Percentiles rank a stretch among this genome's conserved stretches.
phyloP scores from a whole-genome alignment of 1,140 invertebrate species.

The Temnothorax longispinosus region DNA sequence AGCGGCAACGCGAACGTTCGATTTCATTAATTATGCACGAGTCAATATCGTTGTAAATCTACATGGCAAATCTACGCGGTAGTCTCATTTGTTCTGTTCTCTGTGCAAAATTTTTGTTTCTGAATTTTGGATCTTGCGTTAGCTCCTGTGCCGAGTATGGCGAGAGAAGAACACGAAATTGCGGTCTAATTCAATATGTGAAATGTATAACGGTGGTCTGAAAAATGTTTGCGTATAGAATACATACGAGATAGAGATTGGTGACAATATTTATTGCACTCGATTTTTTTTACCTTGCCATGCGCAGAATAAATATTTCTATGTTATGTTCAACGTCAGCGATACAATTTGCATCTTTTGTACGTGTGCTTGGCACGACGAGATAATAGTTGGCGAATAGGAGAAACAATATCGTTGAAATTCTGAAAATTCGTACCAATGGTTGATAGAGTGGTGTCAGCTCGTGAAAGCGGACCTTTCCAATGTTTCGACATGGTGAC shows the following conservation, averaged over 20 bases:
- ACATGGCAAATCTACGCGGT: not conserved
- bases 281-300: slow-evolving; percentile 37
- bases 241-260: slow-evolving; percentile 10
- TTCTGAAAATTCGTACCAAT: slow-evolving; percentile 42
- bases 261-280: slow-evolving; percentile 23
- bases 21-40: slow-evolving; percentile 43
- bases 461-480: slow-evolving; percentile 49
- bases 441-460: slow-evolving; percentile 50
- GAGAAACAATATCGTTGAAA: slow-evolving; percentile 54
- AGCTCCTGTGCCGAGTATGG: not conserved
- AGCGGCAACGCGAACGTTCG: not conserved
- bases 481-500: slow-evolving; percentile 46
- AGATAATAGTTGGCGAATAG: slow-evolving; percentile 57
- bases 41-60: slow-evolving; percentile 10
- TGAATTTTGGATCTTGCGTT: slow-evolving; percentile 8
- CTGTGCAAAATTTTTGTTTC: slow-evolving; percentile 10
- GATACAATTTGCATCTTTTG: slow-evolving; percentile 36
- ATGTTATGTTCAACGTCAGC: slow-evolving; percentile 1
- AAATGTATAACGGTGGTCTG: not conserved
- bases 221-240: slow-evolving; percentile 10
- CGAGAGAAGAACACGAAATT: slow-evolving; percentile 8
- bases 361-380: slow-evolving; percentile 23
- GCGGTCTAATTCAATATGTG: slow-evolving; percentile 37
- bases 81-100: not conserved
- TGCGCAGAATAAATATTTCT: slow-evolving; percentile 46